These are phyloP conservation scores for Drosophila pseudoananassae DNA, from an alignment of 1,140 invertebrate species.

Conservation along the genomic window DNA sequence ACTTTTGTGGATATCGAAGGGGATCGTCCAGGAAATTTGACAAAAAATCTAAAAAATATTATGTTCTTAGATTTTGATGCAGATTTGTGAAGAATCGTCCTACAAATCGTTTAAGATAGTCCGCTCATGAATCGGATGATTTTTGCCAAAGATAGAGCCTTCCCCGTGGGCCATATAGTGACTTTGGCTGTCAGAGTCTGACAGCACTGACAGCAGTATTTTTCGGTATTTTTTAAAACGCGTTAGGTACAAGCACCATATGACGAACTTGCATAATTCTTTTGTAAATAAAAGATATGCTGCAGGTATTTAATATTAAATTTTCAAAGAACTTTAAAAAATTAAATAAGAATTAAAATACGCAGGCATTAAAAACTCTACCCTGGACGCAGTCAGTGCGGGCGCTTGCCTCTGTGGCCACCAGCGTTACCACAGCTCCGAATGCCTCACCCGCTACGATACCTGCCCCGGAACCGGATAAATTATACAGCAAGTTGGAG, in stretches of 20 bases:
- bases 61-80: too few species aligned
- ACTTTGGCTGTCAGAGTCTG: too few species aligned
- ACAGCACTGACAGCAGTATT: not conserved
- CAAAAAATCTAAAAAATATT: too few species aligned
- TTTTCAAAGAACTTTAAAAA: slow-evolving; percentile 32
- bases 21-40: too few species aligned
- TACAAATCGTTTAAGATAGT: too few species aligned
- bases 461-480: slow-evolving; percentile 85
- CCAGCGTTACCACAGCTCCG: not conserved
- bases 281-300: slow-evolving; percentile 57
- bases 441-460: slow-evolving; percentile 3
- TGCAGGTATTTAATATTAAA: slow-evolving; percentile 47
- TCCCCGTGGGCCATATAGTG: too few species aligned
- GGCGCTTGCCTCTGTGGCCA: slow-evolving; percentile 44
- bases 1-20: too few species aligned
- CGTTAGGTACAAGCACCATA: slow-evolving; percentile 5
- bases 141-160: too few species aligned
- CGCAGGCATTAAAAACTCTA: slow-evolving; percentile 40
- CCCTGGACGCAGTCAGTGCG: slow-evolving; percentile 43
- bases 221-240: slow-evolving; percentile 1
- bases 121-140: too few species aligned
- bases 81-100: too few species aligned
- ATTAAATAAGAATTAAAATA: not conserved
- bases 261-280: slow-evolving; percentile 71
- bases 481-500: slow-evolving; percentile 92